Base-by-base conservation (phyloP, 1,140 invertebrate species). In the Pseudomyrmex cubaensis region DNA sequence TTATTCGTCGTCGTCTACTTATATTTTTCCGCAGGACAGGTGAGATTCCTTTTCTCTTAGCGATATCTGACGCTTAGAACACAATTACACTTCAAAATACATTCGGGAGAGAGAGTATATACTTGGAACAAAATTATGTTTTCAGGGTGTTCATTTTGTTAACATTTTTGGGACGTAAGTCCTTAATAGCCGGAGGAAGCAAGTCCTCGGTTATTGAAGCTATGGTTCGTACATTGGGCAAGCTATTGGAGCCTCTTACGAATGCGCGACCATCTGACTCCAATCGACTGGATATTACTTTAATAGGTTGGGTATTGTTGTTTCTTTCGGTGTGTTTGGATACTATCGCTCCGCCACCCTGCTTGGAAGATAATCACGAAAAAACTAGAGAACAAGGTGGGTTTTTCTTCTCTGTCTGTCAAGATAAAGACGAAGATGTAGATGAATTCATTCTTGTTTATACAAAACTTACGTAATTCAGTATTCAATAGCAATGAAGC, bases 21-120 rank as follows among this genome's bases (percentile, higher is more conserved):
- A 96, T 67, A 96, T 97, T 59, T 97, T 98, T 90, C 97, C 98
- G 46, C 97, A 98, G 91, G 98, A 98, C 92, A 97, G 97, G 97
- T 98, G 92, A 84, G 54, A 2, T 15, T 35, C 48, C 0, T 35
- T 35, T 35, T 35, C 35, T 5, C 5, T 0, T 35, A 35, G 1
- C 20, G 59, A 61, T 1, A 17, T 20, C 20, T 25, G 9, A 13
- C 2, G 4, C 20, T 77, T 57, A 56, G 13, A 48, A 13, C 10
- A 13, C 22, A 7, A 35, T 35, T 7, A 35, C 35, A 35, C 0
- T 35, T 35, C 35, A 35, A 35, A 35, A 1, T n/a, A 17, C 9
- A 13, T 48, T 70, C 56, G 25, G 44, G 25, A 67, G 9, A 25
- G 35, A 35, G 3, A 13, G n/a, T 2, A 20, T 2, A 20, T 1